phyloP scores from a whole-genome alignment of 2,113 vertebrate species.

The Pardalotus punctatus region DNA sequence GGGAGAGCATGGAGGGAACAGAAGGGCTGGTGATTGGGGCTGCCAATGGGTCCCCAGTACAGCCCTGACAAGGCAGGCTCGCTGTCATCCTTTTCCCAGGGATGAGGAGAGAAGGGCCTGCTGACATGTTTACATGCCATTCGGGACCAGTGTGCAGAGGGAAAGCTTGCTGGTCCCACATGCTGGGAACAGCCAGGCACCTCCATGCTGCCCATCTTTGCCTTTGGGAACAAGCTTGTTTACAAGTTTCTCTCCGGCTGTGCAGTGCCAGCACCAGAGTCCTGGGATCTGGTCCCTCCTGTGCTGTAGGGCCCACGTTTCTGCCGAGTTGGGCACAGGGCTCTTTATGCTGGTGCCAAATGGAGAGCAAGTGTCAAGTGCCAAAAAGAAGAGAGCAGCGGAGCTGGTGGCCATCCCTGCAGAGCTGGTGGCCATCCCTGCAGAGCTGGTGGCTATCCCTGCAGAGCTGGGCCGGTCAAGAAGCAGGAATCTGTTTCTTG shows the following conservation, averaged over 20 bases:
- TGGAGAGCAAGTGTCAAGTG: constrained; percentile 46
- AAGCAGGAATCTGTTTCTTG: background rate
- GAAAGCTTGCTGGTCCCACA: background rate
- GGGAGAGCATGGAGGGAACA: background rate
- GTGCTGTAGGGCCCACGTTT: background rate
- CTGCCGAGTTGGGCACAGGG: background rate
- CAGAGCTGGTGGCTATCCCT: background rate
- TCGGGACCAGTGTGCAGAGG: background rate
- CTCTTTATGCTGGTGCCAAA: constrained; percentile 9
- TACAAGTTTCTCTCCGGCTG: constrained; percentile 37
- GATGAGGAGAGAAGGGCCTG: background rate
- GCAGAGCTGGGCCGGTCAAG: background rate
- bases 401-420: background rate
- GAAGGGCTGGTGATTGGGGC: background rate
- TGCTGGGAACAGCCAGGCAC: background rate
- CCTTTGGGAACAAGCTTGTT: constrained; percentile 33
- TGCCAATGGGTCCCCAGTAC: background rate
- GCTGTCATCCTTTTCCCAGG: background rate
- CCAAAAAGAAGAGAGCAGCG: constrained; percentile 23
- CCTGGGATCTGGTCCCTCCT: background rate
- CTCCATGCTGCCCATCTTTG: background rate
- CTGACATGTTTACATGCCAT: constrained; percentile 1
- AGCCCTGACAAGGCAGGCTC: background rate
- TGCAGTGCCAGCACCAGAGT: background rate
- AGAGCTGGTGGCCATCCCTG: background rate